These are phyloP conservation scores for Lordiphosa andalusiaca DNA, from an alignment of 2,888 invertebrate genomes.

Conservation along the genomic window DNA sequence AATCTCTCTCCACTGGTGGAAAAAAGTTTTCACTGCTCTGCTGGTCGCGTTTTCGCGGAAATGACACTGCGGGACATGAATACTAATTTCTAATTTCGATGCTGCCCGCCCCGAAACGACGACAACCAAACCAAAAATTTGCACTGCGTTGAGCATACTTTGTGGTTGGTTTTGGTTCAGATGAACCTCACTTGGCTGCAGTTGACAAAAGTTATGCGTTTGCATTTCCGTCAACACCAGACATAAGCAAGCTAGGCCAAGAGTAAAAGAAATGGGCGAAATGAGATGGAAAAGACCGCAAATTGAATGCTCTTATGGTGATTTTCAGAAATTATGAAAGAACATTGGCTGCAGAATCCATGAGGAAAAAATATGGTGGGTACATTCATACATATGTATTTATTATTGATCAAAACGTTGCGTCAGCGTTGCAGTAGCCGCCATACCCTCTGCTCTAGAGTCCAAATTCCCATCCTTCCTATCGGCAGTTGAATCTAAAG, in stretches of 20 bases:
- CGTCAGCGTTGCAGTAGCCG: not conserved
- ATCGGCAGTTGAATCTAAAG: constrained; percentile 45
- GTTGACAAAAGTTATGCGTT: constrained; percentile 66
- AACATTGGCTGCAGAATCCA: too few species aligned
- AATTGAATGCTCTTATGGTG: constrained; percentile 5
- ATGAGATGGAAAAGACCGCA: constrained; percentile 4
- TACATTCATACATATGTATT: too few species aligned
- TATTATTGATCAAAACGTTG: too few species aligned
- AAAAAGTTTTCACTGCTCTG: constrained; percentile 40
- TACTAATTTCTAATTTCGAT: constrained; percentile 78
- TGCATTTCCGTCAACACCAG: constrained; percentile 60
- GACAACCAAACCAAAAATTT: constrained; percentile 53
- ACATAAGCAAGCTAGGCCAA: constrained; percentile 24
- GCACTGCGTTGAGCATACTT: constrained; percentile 60
- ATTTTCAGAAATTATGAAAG: not conserved
- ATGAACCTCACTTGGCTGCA: constrained; percentile 19
- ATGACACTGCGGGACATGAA: constrained; percentile 79
- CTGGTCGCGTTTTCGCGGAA: constrained; percentile 68
- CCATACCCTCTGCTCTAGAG: constrained; percentile 2
- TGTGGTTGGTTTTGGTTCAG: constrained; percentile 43
- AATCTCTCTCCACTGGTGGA: constrained; percentile 42
- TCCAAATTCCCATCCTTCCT: constrained; percentile 1
- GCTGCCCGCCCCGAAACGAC: constrained; percentile 41
- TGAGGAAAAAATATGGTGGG: too few species aligned
- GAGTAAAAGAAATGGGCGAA: constrained; percentile 29